Conservation (phyloP, 2,113 vertebrate genomes). For the Rhabdomys dilectus region DNA sequence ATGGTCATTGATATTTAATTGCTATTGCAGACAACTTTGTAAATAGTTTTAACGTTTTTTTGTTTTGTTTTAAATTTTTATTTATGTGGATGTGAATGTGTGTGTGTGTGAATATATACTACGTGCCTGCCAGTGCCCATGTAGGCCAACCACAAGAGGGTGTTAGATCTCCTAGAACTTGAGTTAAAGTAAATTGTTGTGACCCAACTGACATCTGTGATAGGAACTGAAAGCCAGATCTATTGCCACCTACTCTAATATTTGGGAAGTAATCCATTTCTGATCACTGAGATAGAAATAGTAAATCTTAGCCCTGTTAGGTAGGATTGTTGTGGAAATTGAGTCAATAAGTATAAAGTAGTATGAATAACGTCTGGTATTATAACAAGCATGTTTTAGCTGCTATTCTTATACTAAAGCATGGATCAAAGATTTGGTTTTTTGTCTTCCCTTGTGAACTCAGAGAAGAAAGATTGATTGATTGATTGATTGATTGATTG, state of each 20-base stretch:
- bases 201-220: neutral
- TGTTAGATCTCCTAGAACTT: neutral
- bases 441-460: neutral
- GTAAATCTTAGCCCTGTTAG: neutral
- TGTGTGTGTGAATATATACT: neutral
- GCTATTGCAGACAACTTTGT: neutral
- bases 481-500: neutral
- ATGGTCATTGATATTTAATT: slow-evolving; percentile 31
- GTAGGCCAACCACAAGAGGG: neutral
- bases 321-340: slow-evolving; percentile 29
- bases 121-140: neutral
- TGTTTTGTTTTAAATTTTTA: neutral
- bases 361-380: neutral
- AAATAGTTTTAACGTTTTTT: slow-evolving; percentile 29
- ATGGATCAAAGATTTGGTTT: neutral
- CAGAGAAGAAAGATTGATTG: neutral
- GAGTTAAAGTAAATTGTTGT: neutral
- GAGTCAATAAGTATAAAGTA: slow-evolving; percentile 42
- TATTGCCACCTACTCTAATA: slow-evolving; percentile 3
- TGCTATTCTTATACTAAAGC: slow-evolving; percentile 9
- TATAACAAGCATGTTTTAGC: slow-evolving; percentile 25
- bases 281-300: neutral
- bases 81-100: no score
- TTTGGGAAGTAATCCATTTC: neutral
- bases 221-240: neutral